Evolutionary conservation across 2,797 vertebrate genomes (phyloP).

Genomic region (Phataginus tricuspis): DNA sequence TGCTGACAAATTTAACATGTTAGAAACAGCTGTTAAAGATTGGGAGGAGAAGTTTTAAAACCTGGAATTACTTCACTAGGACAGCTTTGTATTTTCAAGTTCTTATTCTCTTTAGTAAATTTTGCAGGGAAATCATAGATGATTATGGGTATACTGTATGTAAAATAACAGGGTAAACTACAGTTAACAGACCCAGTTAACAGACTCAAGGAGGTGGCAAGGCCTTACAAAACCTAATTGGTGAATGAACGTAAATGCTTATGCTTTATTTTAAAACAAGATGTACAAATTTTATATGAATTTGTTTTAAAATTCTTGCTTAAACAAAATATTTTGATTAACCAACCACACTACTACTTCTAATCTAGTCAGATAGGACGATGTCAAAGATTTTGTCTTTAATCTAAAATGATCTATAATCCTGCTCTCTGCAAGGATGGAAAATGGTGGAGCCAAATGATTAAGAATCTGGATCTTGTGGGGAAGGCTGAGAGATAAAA

Average conservation of each 20-base stretch:
- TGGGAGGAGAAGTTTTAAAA: not conserved
- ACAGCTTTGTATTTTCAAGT: not conserved
- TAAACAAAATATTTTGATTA: conserved; percentile 27
- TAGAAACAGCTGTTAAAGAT: not conserved
- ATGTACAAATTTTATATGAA: not conserved
- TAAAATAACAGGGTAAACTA: not conserved
- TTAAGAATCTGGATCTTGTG: not conserved
- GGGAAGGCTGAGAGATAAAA: not conserved
- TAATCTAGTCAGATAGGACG: not conserved
- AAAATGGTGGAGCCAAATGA: not conserved
- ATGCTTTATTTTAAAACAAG: conserved; percentile 11
- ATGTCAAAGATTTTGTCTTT: not conserved
- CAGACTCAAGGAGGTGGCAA: not conserved
- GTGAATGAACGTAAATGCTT: not conserved
- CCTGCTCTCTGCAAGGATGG: not conserved
- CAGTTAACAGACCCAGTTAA: not conserved
- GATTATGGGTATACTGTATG: not conserved
- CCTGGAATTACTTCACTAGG: not conserved
- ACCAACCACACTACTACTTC: not conserved
- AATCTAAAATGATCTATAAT: not conserved
- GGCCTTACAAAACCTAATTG: not conserved
- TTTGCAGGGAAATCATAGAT: not conserved
- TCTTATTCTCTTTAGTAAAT: not conserved
- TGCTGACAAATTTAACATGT: not conserved
- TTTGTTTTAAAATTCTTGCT: not conserved